Evolutionary conservation across 2,888 invertebrate species (phyloP).

Genomic region (Loripinus fragilis): DNA sequence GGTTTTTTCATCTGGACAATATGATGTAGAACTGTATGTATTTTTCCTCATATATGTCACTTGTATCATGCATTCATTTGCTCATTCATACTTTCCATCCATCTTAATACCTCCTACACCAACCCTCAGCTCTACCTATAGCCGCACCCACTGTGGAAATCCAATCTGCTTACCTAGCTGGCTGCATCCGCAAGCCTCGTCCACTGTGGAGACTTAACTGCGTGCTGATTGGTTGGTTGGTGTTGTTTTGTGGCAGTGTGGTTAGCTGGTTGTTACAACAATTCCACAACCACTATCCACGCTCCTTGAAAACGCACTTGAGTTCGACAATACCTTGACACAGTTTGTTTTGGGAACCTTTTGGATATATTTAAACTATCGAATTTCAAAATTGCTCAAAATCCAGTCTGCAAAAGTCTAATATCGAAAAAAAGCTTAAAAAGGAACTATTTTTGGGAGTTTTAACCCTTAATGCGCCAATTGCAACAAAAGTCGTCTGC

Average conservation of each 20-base stretch:
- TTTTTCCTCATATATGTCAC: conserved; percentile 45
- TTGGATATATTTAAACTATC: not conserved
- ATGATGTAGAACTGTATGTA: not conserved
- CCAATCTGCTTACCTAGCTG: conserved; percentile 3
- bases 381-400: conserved; percentile 13
- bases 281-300: conserved; percentile 96
- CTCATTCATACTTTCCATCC: conserved; percentile 70
- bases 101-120: conserved; percentile 53
- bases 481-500: too few relatives aligned
- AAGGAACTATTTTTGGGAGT: too few relatives aligned
- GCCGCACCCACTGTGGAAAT: conserved; percentile 22
- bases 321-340: conserved; percentile 8
- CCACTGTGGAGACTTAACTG: not conserved
- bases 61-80: conserved; percentile 68
- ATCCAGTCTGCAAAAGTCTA: conserved; percentile 10
- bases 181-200: not conserved
- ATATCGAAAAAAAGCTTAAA: not conserved
- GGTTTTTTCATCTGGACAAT: too few relatives aligned
- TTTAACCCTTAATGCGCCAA: too few relatives aligned
- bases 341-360: not conserved
- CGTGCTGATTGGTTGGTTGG: conserved; percentile 49
- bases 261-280: conserved; percentile 98
- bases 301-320: conserved; percentile 87
- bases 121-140: conserved; percentile 23
- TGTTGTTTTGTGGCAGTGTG: conserved; percentile 95